A percentile compares a stretch with the other conserved stretches of the same genome.
phyloP scores from a whole-genome alignment of 1,140 invertebrate species.

The Bicyclus anynana region DNA sequence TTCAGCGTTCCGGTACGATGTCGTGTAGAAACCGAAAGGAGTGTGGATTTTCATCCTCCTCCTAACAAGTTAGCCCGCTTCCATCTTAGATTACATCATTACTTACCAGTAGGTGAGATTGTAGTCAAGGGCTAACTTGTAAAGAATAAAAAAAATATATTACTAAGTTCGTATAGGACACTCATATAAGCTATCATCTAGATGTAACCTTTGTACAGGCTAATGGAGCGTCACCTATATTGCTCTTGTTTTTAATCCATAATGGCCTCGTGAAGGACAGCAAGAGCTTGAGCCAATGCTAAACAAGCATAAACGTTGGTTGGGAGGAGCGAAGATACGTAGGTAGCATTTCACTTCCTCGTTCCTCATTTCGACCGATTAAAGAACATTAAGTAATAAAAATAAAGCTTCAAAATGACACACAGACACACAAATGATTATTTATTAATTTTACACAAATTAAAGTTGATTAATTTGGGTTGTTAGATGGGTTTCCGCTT shows the following conservation, averaged over 20 bases:
- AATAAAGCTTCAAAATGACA: not conserved
- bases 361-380: not conserved
- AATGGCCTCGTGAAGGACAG: conserved; percentile 42
- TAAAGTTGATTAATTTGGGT: not conserved
- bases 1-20: too few species aligned
- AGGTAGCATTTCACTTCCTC: conserved; percentile 14
- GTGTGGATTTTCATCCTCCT: too few species aligned
- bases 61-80: too few species aligned
- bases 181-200: not conserved
- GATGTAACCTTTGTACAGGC: conserved; percentile 8
- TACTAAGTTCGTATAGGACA: too few species aligned
- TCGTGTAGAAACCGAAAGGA: too few species aligned
- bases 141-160: too few species aligned
- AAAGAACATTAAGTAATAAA: not conserved
- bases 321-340: conserved; percentile 22
- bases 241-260: conserved; percentile 45
- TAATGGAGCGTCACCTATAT: conserved; percentile 26
- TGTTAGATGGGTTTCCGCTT: conserved; percentile 6
- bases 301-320: conserved; percentile 11
- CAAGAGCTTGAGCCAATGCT: conserved; percentile 24
- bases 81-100: too few species aligned
- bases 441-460: too few species aligned
- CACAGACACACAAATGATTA: too few species aligned
- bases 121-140: too few species aligned
- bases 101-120: too few species aligned